phyloP scores from a whole-genome alignment of 2,888 invertebrate genomes.

The Eudemis profundana region DNA sequence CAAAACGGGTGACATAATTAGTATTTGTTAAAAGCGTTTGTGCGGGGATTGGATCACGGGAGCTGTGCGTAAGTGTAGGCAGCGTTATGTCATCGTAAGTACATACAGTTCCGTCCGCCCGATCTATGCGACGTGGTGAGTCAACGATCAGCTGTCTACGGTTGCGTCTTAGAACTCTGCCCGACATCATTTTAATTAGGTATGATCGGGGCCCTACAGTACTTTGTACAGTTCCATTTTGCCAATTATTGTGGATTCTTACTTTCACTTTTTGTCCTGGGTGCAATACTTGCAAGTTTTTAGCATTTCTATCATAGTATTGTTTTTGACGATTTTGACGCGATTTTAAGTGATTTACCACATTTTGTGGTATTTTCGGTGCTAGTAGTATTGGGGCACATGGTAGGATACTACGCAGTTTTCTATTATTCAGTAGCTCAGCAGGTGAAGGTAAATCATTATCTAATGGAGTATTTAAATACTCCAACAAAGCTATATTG shows the following conservation, averaged over 20 bases:
- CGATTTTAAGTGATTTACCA: background rate
- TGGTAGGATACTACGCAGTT: constrained; percentile 10
- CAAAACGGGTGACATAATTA: constrained; percentile 5
- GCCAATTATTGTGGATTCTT: background rate
- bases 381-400: background rate
- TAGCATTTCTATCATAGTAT: constrained; percentile 3
- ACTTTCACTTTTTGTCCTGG: constrained; percentile 8
- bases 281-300: background rate
- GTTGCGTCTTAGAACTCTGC: constrained; percentile 2
- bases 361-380: constrained; percentile 9
- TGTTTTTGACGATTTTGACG: background rate
- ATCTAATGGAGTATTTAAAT: constrained; percentile 1
- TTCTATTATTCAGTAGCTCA: constrained; percentile 17
- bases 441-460: constrained; percentile 1
- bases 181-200: constrained; percentile 4
- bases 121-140: background rate
- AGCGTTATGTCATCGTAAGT: constrained; percentile 9
- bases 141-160: constrained; percentile 19
- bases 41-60: background rate
- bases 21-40: background rate
- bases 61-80: background rate
- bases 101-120: background rate
- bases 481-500: background rate
- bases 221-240: background rate
- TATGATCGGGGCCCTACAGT: constrained; percentile 6